Evolutionary conservation across 2,113 vertebrate species (phyloP).

Genomic region (Sterrhoptilus dennistouni): DNA sequence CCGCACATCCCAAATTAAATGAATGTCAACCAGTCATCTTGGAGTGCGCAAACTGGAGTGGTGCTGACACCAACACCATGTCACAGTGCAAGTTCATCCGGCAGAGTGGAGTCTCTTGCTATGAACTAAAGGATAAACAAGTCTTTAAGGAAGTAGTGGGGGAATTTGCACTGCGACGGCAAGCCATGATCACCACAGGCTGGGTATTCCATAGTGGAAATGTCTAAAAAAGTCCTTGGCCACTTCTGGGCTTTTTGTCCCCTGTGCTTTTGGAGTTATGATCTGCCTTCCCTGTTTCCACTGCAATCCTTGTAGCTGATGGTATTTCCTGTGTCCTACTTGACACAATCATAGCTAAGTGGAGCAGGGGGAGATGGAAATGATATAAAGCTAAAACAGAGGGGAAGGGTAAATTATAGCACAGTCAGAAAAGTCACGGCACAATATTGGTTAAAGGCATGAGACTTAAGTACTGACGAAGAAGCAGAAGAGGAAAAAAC

Average conservation of each 20-base stretch:
- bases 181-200: not conserved
- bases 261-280: accelerated
- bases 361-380: not conserved
- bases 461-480: not conserved
- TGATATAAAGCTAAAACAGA: not conserved
- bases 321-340: accelerated
- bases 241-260: not conserved
- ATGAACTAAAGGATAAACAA: not conserved
- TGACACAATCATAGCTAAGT: not conserved
- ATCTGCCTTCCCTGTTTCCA: not conserved
- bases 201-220: not conserved
- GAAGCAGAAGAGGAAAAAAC: not conserved
- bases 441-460: not conserved
- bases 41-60: not conserved
- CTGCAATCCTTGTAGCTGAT: accelerated
- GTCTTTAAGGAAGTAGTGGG: not conserved
- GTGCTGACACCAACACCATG: not conserved
- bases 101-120: accelerated
- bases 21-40: not conserved
- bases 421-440: not conserved
- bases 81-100: not conserved
- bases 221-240: not conserved
- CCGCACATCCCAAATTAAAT: not conserved
- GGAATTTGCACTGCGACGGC: not conserved
- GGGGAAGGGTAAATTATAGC: not conserved